These are phyloP conservation scores for Octonoba sinensis DNA, from an alignment of 2,888 invertebrate genomes.

Conservation along the genomic window DNA sequence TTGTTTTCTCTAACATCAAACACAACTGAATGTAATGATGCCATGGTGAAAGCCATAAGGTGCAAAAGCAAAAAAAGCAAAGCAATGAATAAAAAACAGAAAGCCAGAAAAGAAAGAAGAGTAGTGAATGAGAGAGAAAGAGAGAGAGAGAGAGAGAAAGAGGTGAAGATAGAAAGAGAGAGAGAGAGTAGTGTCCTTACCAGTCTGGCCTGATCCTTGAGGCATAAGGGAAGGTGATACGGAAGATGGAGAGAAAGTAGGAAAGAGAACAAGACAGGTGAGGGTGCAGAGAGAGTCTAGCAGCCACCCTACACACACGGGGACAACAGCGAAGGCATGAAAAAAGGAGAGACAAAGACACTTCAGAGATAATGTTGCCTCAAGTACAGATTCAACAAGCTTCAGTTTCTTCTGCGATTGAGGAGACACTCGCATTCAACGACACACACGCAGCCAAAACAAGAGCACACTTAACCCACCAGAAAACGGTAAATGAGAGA, in stretches of 20 bases:
- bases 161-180: slow-evolving; percentile 29
- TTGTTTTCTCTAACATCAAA: too few species aligned
- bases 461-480: too few species aligned
- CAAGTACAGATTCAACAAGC: slow-evolving; percentile 57
- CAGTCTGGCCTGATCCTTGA: slow-evolving; percentile 61
- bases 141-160: slow-evolving; percentile 22
- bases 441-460: too few species aligned
- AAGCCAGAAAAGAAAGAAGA: slow-evolving; percentile 22
- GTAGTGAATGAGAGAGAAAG: background rate
- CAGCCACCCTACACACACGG: slow-evolving; percentile 57
- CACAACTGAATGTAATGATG: too few species aligned
- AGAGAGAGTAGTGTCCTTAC: slow-evolving; percentile 45
- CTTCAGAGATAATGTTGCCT: slow-evolving; percentile 50
- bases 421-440: too few species aligned
- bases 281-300: slow-evolving; percentile 65
- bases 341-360: slow-evolving; percentile 48
- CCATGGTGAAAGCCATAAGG: too few species aligned
- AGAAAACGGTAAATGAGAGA: too few species aligned
- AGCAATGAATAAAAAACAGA: slow-evolving; percentile 42
- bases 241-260: slow-evolving; percentile 64
- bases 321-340: slow-evolving; percentile 41
- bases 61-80: slow-evolving; percentile 29
- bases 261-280: slow-evolving; percentile 65
- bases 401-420: slow-evolving; percentile 33
- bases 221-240: slow-evolving; percentile 65